These are phyloP conservation scores for Capreolus pygargus DNA, from an alignment of 2,113 vertebrate species.

Conservation along the genomic window DNA sequence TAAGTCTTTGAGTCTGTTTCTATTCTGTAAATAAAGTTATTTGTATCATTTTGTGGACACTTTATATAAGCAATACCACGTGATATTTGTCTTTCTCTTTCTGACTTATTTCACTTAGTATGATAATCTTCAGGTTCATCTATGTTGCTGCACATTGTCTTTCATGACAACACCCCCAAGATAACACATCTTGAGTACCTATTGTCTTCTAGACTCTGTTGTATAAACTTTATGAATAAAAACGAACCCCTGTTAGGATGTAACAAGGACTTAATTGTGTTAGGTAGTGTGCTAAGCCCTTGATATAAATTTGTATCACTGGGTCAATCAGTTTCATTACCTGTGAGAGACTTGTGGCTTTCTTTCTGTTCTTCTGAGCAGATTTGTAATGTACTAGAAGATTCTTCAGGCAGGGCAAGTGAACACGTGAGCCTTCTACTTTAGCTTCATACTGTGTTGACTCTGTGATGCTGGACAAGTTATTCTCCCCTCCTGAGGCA, in stretches of 20 bases:
- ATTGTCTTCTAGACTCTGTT: background rate
- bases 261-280: background rate
- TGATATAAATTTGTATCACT: background rate
- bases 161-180: background rate
- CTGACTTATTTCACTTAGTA: background rate
- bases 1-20: background rate
- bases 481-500: background rate
- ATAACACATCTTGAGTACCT: background rate
- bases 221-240: background rate
- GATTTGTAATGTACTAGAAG: accelerated
- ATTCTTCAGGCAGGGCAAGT: background rate
- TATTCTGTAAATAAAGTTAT: background rate
- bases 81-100: background rate
- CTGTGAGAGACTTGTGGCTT: background rate
- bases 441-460: background rate
- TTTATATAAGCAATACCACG: background rate
- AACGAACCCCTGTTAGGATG: background rate
- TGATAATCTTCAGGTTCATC: background rate
- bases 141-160: background rate
- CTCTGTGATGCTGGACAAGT: background rate
- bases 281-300: background rate
- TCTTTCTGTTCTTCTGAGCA: background rate
- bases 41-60: background rate
- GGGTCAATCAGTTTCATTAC: background rate
- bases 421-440: background rate